Conservation (phyloP, 2,888 invertebrate genomes). For the Macaria notata region DNA sequence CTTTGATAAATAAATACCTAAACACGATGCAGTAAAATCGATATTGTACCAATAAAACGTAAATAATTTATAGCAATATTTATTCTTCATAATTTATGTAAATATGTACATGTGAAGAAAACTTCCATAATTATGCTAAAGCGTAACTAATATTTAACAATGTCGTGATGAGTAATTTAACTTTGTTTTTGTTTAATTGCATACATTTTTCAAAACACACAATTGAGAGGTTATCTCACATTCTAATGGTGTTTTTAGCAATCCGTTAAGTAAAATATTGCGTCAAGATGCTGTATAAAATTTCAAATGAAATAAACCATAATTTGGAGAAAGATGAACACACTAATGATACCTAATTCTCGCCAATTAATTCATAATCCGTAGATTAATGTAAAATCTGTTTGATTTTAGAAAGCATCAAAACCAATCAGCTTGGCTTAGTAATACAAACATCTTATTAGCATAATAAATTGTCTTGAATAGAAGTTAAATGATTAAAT, state of each 20-base stretch:
- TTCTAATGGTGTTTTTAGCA: too few relatives aligned
- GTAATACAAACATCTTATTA: conserved; percentile 9
- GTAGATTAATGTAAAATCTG: neutral
- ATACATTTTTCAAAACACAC: neutral
- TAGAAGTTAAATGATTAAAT: conserved; percentile 6
- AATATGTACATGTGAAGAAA: conserved; percentile 3
- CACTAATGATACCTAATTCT: too few relatives aligned
- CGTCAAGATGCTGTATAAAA: too few relatives aligned
- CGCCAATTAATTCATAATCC: neutral
- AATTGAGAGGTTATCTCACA: too few relatives aligned
- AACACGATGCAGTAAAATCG: neutral
- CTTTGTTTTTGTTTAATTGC: conserved; percentile 2
- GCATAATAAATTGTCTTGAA: conserved; percentile 11
- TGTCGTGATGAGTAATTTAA: neutral
- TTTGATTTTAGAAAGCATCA: conserved; percentile 7
- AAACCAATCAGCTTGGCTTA: conserved; percentile 1
- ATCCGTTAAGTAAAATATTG: too few relatives aligned
- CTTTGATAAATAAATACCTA: neutral
- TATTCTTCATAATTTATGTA: conserved; percentile 8
- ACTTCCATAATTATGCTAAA: conserved; percentile 7
- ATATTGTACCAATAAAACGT: conserved; percentile 2
- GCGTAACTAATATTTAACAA: conserved; percentile 4
- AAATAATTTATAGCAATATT: conserved; percentile 3
- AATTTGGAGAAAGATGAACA: too few relatives aligned
- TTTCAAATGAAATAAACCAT: too few relatives aligned